Base-by-base conservation (phyloP, 2,113 vertebrate species). In the Numenius arquata region DNA sequence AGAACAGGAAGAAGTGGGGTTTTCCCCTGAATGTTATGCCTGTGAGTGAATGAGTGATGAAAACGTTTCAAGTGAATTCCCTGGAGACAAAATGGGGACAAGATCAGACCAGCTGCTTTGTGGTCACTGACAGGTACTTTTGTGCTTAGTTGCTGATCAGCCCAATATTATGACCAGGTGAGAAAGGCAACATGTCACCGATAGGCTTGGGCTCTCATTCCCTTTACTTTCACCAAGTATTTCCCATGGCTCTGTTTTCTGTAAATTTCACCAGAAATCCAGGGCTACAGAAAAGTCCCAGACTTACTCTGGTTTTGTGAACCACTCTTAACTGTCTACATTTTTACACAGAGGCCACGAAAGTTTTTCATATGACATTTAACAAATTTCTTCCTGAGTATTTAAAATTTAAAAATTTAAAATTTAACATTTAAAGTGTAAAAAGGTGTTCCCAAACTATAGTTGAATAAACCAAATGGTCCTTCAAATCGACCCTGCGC, bases 181-280 rank as follows among this genome's bases (percentile, higher is more conserved):
- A 85, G 32, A 94, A 63, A 67, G 40, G 27, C 9, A 55, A 34
- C 7, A 3, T 0, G 1, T 20, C 63, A 40, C 47, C 2, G 0
- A 12, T 5, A 30, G 26, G 30, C 15, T n/a, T 26, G 29, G 34
- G 17, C 32, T 79, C 11, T 27, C 6, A 0, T 40, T 73, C 43
- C 40, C 32, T 80, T 76, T 48, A 11, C n/a, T 89, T 91, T 55
- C 47, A 34, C 19, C 20, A 36, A 30, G 10, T 18, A 30, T 55
- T 52, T 76, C 30, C 68, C 27, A 41, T 7, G 21, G 4, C 11
- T 79, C 34, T 62, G 4, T 25, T 87, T 90, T 59, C 66, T 89
- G 8, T 15, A 32, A 0, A 1, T 56, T 84, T 63, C n/a, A 68
- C 4, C 29, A 65, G 66, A 71, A 89, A 84, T 50, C 34, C 63